These are phyloP conservation scores for Heliconius sara DNA, from an alignment of 2,888 invertebrate genomes.

Conservation along the genomic window DNA sequence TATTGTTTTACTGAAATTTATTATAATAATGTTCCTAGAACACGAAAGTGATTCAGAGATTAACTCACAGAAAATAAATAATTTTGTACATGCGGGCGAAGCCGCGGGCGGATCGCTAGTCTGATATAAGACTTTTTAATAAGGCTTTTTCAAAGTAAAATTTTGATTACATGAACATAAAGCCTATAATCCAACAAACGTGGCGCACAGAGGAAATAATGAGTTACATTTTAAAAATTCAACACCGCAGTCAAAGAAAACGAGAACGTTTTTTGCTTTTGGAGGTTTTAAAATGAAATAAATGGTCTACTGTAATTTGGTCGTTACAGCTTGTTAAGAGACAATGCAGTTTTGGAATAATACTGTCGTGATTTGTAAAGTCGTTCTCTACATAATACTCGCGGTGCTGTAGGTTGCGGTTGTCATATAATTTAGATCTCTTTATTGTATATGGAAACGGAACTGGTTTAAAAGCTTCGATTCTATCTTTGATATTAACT, in stretches of 20 bases:
- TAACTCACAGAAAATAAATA: too few relatives aligned
- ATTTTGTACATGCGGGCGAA: too few relatives aligned
- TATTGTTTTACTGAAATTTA: too few relatives aligned
- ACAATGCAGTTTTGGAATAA: conserved; percentile 19
- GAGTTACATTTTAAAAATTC: conserved; percentile 33
- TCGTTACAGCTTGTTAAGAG: conserved; percentile 22
- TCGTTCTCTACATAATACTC: neutral
- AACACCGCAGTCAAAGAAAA: conserved; percentile 31
- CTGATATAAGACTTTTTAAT: neutral
- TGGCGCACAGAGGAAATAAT: neutral
- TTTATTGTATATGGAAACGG: neutral
- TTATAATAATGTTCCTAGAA: too few relatives aligned
- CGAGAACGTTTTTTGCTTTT: conserved; percentile 26
- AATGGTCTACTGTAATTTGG: conserved; percentile 21
- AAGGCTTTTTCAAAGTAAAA: neutral
- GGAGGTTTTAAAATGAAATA: conserved; percentile 29
- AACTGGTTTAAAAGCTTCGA: neutral
- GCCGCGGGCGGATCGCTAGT: neutral
- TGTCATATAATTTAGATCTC: conserved; percentile 3
- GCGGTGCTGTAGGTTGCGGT: neutral
- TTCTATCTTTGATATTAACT: neutral
- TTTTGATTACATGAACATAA: neutral
- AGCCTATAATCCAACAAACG: neutral
- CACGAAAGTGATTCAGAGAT: too few relatives aligned
- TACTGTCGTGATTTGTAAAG: neutral